These are phyloP conservation scores for Chrysopilus asiliformis DNA, from an alignment of 2,888 invertebrate genomes.

Conservation along the genomic window DNA sequence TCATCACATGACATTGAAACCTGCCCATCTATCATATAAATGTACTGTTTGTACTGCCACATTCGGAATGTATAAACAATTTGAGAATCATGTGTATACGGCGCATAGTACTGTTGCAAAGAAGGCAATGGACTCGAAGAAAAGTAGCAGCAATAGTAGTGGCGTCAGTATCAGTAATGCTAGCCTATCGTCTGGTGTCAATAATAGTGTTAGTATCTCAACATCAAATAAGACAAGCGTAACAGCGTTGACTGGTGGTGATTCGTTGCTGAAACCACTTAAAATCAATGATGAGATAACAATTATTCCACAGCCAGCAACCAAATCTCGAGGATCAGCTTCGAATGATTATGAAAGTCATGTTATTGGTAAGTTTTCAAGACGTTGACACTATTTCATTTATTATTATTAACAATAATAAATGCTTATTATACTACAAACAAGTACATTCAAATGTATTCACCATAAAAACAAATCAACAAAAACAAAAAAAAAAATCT, in stretches of 20 bases:
- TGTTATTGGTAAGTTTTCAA: conserved; percentile 29
- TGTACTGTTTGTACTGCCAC: conserved; percentile 92
- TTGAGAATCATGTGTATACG: conserved; percentile 87
- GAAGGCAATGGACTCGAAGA: conserved; percentile 66
- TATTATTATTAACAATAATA: no score
- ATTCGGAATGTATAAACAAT: conserved; percentile 90
- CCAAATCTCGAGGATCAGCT: conserved; percentile 26
- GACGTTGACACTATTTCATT: background rate
- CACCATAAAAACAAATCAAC: background rate
- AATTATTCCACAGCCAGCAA: conserved; percentile 72
- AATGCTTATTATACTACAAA: no score
- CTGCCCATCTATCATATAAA: conserved; percentile 87
- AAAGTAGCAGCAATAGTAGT: conserved; percentile 19
- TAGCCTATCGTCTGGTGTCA: conserved; percentile 23
- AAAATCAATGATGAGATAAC: conserved; percentile 84
- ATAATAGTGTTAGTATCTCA: conserved; percentile 20
- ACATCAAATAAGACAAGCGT: conserved; percentile 23
- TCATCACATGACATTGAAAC: conserved; percentile 82
- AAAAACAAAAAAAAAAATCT: background rate
- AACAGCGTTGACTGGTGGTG: conserved; percentile 28
- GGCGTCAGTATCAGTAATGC: conserved; percentile 14
- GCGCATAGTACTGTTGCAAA: conserved; percentile 85
- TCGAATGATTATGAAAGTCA: conserved; percentile 36
- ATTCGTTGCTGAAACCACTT: conserved; percentile 61
- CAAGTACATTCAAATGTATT: background rate